These are phyloP conservation scores for Epinephelus moara DNA, from an alignment of 2,113 vertebrate genomes.

Conservation along the genomic window DNA sequence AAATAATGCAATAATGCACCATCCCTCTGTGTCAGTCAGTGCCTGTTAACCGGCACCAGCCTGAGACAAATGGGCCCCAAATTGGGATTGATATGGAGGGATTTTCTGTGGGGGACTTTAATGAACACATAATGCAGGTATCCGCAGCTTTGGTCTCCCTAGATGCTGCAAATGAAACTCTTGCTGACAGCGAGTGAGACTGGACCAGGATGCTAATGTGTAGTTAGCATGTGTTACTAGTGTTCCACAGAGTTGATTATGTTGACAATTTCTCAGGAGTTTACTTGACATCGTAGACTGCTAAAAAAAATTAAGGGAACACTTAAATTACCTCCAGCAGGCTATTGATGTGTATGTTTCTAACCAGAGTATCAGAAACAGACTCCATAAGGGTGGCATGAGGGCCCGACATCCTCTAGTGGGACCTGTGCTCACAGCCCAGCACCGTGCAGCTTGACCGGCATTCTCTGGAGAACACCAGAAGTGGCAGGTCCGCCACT, in stretches of 20 bases:
- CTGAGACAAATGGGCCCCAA: constrained; percentile 64
- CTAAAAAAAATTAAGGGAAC: too few species aligned
- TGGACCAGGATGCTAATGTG: constrained; percentile 32
- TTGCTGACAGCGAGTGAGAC: not conserved
- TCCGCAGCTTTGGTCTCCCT: constrained; percentile 15
- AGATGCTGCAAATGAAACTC: constrained; percentile 37
- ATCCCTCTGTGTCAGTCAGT: constrained; percentile 67
- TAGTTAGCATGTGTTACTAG: not conserved
- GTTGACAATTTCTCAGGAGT: not conserved
- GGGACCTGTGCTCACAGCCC: too few species aligned
- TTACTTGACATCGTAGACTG: not conserved
- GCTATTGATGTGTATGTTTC: too few species aligned
- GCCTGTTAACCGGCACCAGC: constrained; percentile 62
- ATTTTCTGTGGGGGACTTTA: constrained; percentile 56
- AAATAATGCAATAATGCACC: constrained; percentile 68
- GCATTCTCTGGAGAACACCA: too few species aligned
- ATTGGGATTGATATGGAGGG: constrained; percentile 70
- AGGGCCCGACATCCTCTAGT: too few species aligned
- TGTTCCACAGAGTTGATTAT: not conserved
- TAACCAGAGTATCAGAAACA: too few species aligned
- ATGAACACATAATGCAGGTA: constrained; percentile 69
- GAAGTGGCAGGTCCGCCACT: too few species aligned
- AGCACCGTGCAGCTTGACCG: too few species aligned
- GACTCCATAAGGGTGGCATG: too few species aligned
- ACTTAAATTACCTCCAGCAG: too few species aligned